These are phyloP conservation scores for Hirtodrosophila alboralis DNA, from an alignment of 2,888 invertebrate genomes.

Conservation along the genomic window DNA sequence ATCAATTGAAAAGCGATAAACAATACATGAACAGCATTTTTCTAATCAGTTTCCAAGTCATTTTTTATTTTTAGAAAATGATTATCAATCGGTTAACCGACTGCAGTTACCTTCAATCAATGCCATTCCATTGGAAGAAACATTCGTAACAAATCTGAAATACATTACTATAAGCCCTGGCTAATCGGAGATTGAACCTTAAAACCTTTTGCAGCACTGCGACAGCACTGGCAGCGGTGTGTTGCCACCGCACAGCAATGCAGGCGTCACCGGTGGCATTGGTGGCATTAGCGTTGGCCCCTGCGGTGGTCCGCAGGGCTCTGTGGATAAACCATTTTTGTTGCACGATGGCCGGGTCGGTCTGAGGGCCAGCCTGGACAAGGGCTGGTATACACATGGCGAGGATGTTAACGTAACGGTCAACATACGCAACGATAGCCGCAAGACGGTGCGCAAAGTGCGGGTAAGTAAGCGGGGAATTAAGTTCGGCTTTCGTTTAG, in stretches of 20 bases:
- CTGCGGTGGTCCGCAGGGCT: slow-evolving; percentile 87
- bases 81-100: too few relatives aligned
- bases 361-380: slow-evolving; percentile 91
- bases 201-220: slow-evolving; percentile 48
- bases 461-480: slow-evolving; percentile 91
- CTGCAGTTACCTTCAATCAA: too few relatives aligned
- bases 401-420: slow-evolving; percentile 91
- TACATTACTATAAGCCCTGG: too few relatives aligned
- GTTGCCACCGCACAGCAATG: slow-evolving; percentile 63
- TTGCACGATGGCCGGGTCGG: slow-evolving; percentile 93
- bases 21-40: too few relatives aligned
- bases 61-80: too few relatives aligned
- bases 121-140: too few relatives aligned
- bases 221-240: slow-evolving; percentile 54
- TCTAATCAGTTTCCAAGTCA: too few relatives aligned
- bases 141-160: too few relatives aligned
- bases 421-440: slow-evolving; percentile 91
- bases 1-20: too few relatives aligned
- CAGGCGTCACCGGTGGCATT: slow-evolving; percentile 63
- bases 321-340: slow-evolving; percentile 92
- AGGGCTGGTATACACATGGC: slow-evolving; percentile 92
- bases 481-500: slow-evolving; percentile 1
- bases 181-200: not conserved
- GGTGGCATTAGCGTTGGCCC: slow-evolving; percentile 68
- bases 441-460: slow-evolving; percentile 92